Conservation (phyloP, 2,113 vertebrate genomes). For the Ia io region DNA sequence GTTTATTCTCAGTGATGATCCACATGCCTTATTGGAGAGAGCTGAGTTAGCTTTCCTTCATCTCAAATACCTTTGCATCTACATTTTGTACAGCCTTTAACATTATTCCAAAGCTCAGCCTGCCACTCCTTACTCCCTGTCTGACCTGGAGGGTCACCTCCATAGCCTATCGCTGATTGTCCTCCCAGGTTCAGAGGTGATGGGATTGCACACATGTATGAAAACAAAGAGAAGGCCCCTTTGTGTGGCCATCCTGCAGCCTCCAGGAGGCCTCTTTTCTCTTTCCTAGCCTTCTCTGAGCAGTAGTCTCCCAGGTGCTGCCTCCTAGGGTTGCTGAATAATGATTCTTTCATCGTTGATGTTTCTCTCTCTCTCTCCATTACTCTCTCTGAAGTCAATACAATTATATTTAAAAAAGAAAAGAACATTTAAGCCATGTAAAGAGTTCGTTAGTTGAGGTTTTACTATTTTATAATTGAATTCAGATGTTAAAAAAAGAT, state of each 20-base stretch:
- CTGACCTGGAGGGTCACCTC: neutral
- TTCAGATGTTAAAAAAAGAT: conserved; percentile 30
- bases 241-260: neutral
- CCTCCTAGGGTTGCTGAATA: too few species aligned
- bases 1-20: neutral
- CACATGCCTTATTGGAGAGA: neutral
- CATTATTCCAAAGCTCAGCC: neutral
- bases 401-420: neutral
- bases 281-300: neutral
- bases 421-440: neutral
- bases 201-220: neutral
- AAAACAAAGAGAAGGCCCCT: neutral
- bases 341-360: too few species aligned
- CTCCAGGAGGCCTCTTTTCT: neutral
- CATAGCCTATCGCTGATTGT: neutral
- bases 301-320: neutral
- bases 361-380: too few species aligned
- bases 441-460: conserved; percentile 37
- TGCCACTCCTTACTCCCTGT: neutral
- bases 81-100: neutral
- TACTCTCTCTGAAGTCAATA: too few species aligned
- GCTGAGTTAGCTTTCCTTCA: neutral
- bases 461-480: conserved; percentile 45
- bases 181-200: neutral
- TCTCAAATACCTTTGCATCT: neutral